Percentiles rank a stretch among this genome's conserved stretches.
These are phyloP conservation scores for Pyxicephalus adspersus DNA, from an alignment of 2,113 vertebrate species.

Conservation along the genomic window DNA sequence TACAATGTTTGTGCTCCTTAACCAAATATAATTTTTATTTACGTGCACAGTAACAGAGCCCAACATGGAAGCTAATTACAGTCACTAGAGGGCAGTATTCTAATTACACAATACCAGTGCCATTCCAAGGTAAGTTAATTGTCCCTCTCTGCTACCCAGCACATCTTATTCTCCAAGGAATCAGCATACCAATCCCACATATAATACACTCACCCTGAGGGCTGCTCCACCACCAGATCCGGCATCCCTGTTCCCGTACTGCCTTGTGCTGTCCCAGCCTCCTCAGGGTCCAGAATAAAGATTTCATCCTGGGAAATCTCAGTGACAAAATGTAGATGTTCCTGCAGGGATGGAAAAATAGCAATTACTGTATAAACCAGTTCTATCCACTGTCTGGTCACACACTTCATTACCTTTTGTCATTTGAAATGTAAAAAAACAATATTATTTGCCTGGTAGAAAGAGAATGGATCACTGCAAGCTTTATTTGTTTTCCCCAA, in stretches of 20 bases:
- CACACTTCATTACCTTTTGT: neutral
- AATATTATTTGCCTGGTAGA: too few relatives aligned
- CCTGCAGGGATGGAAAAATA: constrained; percentile 71
- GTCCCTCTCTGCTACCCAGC: too few relatives aligned
- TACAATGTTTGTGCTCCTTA: neutral
- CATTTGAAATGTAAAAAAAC: neutral
- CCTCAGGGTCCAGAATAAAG: constrained; percentile 94
- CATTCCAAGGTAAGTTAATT: neutral
- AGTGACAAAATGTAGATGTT: constrained; percentile 98
- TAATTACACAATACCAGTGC: neutral
- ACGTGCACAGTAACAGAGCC: neutral
- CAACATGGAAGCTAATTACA: neutral
- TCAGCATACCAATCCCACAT: too few relatives aligned
- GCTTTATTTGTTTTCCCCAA: too few relatives aligned
- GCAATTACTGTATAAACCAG: constrained; percentile 8
- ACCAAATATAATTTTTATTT: neutral
- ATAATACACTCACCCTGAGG: constrained; percentile 74
- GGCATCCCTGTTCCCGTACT: constrained; percentile 85
- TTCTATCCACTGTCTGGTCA: neutral
- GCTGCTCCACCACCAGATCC: constrained; percentile 92
- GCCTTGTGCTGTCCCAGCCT: constrained; percentile 70
- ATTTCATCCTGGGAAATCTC: constrained; percentile 98
- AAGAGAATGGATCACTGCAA: too few relatives aligned
- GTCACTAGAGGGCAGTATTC: neutral
- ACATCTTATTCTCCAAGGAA: too few relatives aligned